Evolutionary conservation across 2,888 invertebrate genomes (phyloP).

Genomic region (Electrophaes corylata): DNA sequence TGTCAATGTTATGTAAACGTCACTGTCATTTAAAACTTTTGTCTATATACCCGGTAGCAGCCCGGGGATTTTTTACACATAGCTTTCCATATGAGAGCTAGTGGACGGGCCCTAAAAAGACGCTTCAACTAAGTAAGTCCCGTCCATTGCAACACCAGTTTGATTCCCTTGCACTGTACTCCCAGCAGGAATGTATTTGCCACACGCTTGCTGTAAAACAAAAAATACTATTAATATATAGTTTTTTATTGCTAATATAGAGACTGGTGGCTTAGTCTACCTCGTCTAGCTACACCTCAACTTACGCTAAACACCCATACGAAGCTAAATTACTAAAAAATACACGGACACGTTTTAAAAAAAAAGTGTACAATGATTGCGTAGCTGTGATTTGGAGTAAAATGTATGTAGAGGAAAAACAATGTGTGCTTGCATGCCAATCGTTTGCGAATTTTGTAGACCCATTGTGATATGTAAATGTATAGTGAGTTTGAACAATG

Average conservation of each 20-base stretch:
- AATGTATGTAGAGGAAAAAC: conserved; percentile 44
- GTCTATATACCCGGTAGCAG: conserved; percentile 25
- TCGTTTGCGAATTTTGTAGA: conserved; percentile 57
- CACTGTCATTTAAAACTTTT: conserved; percentile 37
- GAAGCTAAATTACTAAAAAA: conserved; percentile 48
- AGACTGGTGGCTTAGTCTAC: conserved; percentile 41
- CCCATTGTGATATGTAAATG: conserved; percentile 73
- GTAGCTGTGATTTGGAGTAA: conserved; percentile 47
- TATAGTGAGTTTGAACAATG: conserved; percentile 27
- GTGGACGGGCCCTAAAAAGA: conserved; percentile 87
- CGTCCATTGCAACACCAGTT: conserved; percentile 92
- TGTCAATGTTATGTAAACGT: conserved; percentile 27
- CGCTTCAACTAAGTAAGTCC: conserved; percentile 93
- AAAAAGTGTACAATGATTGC: conserved; percentile 44
- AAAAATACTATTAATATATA: conserved; percentile 15
- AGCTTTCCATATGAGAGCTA: conserved; percentile 71
- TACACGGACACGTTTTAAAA: conserved; percentile 41
- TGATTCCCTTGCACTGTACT: conserved; percentile 92
- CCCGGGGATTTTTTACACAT: conserved; percentile 55
- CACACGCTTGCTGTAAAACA: conserved; percentile 89
- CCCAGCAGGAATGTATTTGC: conserved; percentile 94
- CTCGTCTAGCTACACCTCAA: conserved; percentile 51
- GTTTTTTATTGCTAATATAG: not conserved
- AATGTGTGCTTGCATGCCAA: conserved; percentile 61
- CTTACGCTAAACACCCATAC: conserved; percentile 44